Evolutionary conservation across 2,888 invertebrate genomes (phyloP), one percentile per base, ranked within the genome.

Genomic region (Crossocerus cetratus): DNA sequence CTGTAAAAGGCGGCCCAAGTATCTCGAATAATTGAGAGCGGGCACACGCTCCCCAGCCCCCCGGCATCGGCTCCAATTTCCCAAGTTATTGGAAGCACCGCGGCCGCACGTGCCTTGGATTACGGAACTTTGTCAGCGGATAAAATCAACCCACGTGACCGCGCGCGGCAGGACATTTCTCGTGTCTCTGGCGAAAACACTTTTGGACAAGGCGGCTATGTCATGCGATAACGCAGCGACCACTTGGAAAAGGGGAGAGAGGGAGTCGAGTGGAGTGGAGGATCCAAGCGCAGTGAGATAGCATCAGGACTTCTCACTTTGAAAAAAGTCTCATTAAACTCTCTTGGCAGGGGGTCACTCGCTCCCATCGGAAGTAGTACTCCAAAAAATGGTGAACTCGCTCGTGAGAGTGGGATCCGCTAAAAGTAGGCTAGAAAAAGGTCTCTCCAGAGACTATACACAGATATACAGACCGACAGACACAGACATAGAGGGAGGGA

Each of bases 21-120:
- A 16, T 49, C 49, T 14, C 49, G 49, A 49, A 49, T 49, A 49
- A 49, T 49, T 49, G 49, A 14, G 49, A 49, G 49, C n/a, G 49
- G 4, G n/a, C 49, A 49, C 16, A 16, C 13, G 13, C 49, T 11
- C 49, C 16, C 49, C 4, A 14, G 11, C 49, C n/a, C 0, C 3
- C 16, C 1, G 14, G 13, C 1, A 3, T n/a, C 1, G 5, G 16
- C 49, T 49, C 49, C 49, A 49, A 49, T 49, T 49, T 16, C 49
- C 14, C 14, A 49, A 49, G 49, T 49, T 49, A 49, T 49, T 49
- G 4, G 49, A 16, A 49, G 16, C 14, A 14, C 49, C 16, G 49
- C n/a, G 14, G 4, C 49, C 16, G 49, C n/a, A 49, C 49, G 49
- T 49, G 49, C 49, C 49, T 13, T 13, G 49, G 49, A 49, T 49